Conservation (phyloP, 2,113 vertebrate species). For the Neodon shergylaensis region DNA sequence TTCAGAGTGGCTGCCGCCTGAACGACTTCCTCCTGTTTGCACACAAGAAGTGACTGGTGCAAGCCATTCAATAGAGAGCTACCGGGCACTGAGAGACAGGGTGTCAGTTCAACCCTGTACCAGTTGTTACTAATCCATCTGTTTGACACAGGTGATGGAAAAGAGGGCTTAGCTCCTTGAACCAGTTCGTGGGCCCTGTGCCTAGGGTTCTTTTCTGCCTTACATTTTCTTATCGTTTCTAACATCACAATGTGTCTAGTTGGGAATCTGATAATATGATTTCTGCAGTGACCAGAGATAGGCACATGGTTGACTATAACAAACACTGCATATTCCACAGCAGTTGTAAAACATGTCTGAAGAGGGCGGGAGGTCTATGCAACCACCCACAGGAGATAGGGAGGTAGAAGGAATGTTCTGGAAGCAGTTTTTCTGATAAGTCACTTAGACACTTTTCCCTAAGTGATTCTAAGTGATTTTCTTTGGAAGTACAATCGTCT, state of each 20-base stretch:
- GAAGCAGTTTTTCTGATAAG: background rate
- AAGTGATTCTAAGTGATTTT: conserved; percentile 17
- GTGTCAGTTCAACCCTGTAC: conserved; percentile 72
- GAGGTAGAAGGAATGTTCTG: conserved; percentile 24
- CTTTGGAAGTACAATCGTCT: background rate
- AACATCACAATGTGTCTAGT: conserved; percentile 49
- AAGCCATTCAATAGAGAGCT: conserved; percentile 81
- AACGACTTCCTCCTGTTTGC: conserved; percentile 84
- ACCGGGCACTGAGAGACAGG: conserved; percentile 75
- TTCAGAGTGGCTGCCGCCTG: conserved; percentile 79
- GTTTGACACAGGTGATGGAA: conserved; percentile 78
- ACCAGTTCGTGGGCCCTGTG: conserved; percentile 62
- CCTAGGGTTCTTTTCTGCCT: background rate
- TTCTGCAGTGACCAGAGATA: conserved; percentile 54
- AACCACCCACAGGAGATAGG: background rate
- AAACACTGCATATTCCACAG: conserved; percentile 51
- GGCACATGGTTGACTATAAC: conserved; percentile 43
- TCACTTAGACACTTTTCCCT: background rate
- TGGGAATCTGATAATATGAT: conserved; percentile 53
- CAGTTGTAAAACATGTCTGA: conserved; percentile 58
- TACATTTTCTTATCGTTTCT: conserved; percentile 41
- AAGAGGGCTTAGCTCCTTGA: conserved; percentile 82
- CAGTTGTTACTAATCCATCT: conserved; percentile 78
- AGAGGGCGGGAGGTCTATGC: conserved; percentile 41
- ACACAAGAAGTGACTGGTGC: conserved; percentile 80